A percentile compares a stretch with the other conserved stretches of the same genome.
Conservation (phyloP, 2,888 invertebrate genomes). For the Pyrocoelia pectoralis region DNA sequence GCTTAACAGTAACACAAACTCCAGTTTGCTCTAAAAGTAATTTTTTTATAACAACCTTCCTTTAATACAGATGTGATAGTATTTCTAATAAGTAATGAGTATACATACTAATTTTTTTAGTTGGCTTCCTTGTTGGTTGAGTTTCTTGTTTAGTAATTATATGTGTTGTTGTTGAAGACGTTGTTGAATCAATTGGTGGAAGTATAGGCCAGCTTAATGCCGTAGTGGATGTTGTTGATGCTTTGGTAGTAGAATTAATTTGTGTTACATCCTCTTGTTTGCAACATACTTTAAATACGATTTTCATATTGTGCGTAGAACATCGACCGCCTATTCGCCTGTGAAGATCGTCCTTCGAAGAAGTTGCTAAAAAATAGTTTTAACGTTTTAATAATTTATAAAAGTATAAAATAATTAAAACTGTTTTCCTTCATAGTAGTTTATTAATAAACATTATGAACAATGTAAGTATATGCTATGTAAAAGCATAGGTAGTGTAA, state of each 20-base stretch:
- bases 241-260: conserved; percentile 54
- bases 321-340: conserved; percentile 90
- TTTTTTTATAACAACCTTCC: too few species aligned
- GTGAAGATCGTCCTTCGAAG: conserved; percentile 87
- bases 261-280: conserved; percentile 72
- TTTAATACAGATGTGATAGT: too few species aligned
- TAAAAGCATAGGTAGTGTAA: too few species aligned
- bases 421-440: too few species aligned
- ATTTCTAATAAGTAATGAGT: too few species aligned
- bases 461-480: too few species aligned
- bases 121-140: conserved; percentile 64
- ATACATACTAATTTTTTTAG: conserved; percentile 68
- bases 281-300: conserved; percentile 93
- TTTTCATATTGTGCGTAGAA: conserved; percentile 90
- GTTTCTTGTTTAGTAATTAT: conserved; percentile 58
- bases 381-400: neutral
- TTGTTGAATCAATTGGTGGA: conserved; percentile 65
- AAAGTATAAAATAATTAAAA: too few species aligned
- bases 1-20: too few species aligned
- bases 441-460: too few species aligned
- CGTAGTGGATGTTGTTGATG: conserved; percentile 55
- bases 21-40: too few species aligned
- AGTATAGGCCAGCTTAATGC: conserved; percentile 60
- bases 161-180: conserved; percentile 64
- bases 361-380: conserved; percentile 68